phyloP scores from a whole-genome alignment of 2,113 vertebrate species.

The Gambusia holbrooki region DNA sequence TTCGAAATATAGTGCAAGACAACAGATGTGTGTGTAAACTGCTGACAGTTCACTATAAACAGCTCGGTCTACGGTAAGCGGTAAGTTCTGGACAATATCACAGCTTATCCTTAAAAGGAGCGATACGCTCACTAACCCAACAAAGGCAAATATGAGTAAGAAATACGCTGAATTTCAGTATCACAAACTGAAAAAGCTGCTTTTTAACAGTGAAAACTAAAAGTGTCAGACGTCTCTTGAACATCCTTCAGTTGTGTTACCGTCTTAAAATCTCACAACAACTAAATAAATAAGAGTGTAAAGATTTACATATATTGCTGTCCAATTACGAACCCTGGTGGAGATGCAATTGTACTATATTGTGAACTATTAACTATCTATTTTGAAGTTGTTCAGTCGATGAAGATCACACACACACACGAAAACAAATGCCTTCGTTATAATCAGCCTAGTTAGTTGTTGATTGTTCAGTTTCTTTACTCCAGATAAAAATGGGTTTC shows the following conservation, averaged over 20 bases:
- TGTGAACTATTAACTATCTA: background rate
- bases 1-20: conserved; percentile 1
- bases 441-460: background rate
- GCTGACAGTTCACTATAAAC: background rate
- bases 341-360: background rate
- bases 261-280: background rate
- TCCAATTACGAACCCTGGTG: background rate
- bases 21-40: background rate
- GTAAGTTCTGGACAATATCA: conserved; percentile 1
- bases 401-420: background rate
- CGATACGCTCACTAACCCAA: background rate
- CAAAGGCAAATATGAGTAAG: too few relatives aligned
- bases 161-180: background rate
- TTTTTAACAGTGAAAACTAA: conserved; percentile 11
- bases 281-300: background rate
- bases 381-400: background rate
- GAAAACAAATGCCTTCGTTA: background rate
- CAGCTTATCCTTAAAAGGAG: background rate
- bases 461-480: background rate
- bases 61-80: background rate
- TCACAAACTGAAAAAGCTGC: background rate
- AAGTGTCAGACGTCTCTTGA: conserved; percentile 5
- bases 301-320: background rate
- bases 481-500: background rate
- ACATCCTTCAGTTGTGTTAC: background rate